Evolutionary conservation across 2,888 invertebrate genomes (phyloP).

Genomic region (Heliconius charithonia): DNA sequence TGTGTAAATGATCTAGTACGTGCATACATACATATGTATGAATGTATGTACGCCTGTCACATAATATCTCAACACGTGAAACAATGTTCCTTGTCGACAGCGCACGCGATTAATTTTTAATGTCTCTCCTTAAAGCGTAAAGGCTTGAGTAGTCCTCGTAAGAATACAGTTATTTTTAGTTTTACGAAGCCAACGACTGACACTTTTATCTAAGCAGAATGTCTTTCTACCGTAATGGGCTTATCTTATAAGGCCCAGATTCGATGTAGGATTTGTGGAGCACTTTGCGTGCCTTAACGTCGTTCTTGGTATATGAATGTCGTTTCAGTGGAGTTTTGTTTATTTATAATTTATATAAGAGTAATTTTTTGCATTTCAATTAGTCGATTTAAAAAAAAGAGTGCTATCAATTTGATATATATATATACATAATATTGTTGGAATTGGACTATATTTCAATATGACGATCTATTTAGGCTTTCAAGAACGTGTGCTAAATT

Average conservation of each 20-base stretch:
- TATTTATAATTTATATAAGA: neutral
- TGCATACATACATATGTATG: neutral
- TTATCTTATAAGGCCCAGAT: slow-evolving; percentile 45
- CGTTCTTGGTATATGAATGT: neutral
- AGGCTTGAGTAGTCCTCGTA: slow-evolving; percentile 19
- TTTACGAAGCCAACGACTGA: slow-evolving; percentile 33
- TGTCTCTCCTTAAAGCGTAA: slow-evolving; percentile 42
- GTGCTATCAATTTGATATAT: neutral
- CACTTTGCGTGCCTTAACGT: slow-evolving; percentile 25
- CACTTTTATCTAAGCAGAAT: slow-evolving; percentile 41
- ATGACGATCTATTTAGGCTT: neutral
- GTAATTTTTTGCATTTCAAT: neutral
- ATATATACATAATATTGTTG: neutral
- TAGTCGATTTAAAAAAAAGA: neutral
- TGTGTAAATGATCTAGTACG: slow-evolving; percentile 18
- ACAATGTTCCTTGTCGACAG: slow-evolving; percentile 35
- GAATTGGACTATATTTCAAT: neutral
- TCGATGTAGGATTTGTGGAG: slow-evolving; percentile 32
- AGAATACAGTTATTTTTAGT: slow-evolving; percentile 44
- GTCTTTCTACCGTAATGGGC: slow-evolving; percentile 38
- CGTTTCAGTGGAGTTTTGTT: slow-evolving; percentile 4
- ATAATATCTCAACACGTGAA: slow-evolving; percentile 37
- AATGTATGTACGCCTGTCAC: slow-evolving; percentile 20
- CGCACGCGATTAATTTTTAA: slow-evolving; percentile 44
- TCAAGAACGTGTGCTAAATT: neutral